phyloP scores from a whole-genome alignment of 2,113 vertebrate species.

The Helogale parvula region DNA sequence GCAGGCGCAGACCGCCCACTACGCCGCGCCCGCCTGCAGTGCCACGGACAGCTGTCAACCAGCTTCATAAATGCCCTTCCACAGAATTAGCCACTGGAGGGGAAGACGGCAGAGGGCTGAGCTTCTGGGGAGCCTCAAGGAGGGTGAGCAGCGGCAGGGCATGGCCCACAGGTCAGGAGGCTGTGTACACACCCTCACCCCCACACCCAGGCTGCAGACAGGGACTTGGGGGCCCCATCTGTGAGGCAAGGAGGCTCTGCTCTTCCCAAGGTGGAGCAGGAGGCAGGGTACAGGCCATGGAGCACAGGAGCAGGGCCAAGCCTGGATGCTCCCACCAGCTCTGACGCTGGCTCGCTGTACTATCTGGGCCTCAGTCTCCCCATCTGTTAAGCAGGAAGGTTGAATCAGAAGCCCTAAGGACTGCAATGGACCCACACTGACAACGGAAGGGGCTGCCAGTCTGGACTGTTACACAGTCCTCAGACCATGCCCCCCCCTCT shows the following conservation, averaged over 20 bases:
- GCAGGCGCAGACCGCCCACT: background rate
- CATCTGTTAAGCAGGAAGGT: background rate
- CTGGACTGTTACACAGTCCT: accelerated
- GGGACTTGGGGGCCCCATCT: accelerated
- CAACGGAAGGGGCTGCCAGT: accelerated
- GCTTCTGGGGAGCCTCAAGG: background rate
- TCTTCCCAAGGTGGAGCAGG: accelerated
- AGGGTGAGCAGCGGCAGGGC: background rate
- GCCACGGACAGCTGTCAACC: background rate
- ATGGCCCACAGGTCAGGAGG: background rate
- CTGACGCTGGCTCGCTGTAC: background rate
- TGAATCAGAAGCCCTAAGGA: too few species aligned
- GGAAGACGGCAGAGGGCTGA: accelerated
- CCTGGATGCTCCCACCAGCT: accelerated
- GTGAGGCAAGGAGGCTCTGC: background rate
- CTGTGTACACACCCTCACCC: background rate
- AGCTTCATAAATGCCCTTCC: background rate
- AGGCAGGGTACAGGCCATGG: background rate
- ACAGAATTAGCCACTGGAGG: accelerated
- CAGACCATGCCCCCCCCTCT: background rate
- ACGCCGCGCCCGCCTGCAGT: accelerated
- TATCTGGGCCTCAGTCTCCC: background rate
- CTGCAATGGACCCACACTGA: accelerated
- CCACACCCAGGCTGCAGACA: accelerated
- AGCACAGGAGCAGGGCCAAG: background rate